Evolutionary conservation across 1,140 invertebrate species (phyloP), one percentile per base, ranked within the genome.

Genomic region (Doryteuthis pealeii): DNA sequence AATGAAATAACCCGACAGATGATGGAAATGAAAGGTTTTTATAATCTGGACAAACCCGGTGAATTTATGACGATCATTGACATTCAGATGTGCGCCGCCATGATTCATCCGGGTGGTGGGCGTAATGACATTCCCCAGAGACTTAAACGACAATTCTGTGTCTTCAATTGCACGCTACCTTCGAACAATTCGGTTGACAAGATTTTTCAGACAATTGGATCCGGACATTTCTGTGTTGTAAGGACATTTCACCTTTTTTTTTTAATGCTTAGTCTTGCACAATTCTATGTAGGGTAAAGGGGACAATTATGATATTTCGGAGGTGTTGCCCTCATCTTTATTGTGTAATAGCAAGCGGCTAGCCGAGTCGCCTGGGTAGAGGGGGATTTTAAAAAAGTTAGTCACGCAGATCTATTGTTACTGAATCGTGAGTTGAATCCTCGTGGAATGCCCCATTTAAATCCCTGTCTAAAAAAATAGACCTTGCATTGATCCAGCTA

Each of bases 21-120:
- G 3, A 97, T 99, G 94, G 95, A 97, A 82, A 98, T 96, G 94
- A 94, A 95, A 80, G 96, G 96, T 28, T 98, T 98, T 88, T 99
- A 98, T 83, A 97, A 94, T 81, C 89, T 99, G 73, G 96, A 99
- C 85, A 98, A 97, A 89, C 96, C 96, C 0, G 96, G 96, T 35
- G 96, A 98, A 83, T 98, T 98, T 82, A 95, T 92, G 0, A 93
- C 92, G 5, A 93, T 99, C 77, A 91, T 95, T 2, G 96, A 98
- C 87, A 92, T 98, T 4, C 95, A 95, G 74, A 85, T 87, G 69
- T 89, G 98, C 71, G 95, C 92, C 32, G 95, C 96, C 14, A 98
- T 98, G 96, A 94, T 95, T 58, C 94, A 96, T 85, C 94, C 95
- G 79, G 95, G 96, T 72, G 96, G 96, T 49, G 96, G 96, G 43